Evolutionary conservation across 2,888 invertebrate genomes (phyloP).

Genomic region (Lasioglossum lativentre): DNA sequence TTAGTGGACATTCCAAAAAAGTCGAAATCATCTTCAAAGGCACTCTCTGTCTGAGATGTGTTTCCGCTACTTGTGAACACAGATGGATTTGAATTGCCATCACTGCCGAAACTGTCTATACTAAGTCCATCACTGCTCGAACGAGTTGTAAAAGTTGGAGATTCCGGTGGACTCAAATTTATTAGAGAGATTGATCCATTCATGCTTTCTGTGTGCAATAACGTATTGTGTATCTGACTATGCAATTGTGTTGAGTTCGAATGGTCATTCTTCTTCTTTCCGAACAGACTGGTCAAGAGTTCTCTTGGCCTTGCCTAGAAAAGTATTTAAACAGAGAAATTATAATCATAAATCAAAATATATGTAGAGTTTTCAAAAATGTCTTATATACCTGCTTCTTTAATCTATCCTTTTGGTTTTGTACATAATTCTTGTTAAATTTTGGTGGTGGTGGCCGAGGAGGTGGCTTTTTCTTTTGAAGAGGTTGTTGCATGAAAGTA

Average conservation of each 20-base stretch:
- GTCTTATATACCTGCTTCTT: conserved; percentile 77
- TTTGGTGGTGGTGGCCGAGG: conserved; percentile 91
- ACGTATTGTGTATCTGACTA: conserved; percentile 35
- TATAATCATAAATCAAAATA: not conserved
- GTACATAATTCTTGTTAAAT: conserved; percentile 77
- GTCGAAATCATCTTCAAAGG: conserved; percentile 94
- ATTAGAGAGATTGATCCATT: conserved; percentile 86
- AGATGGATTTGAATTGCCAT: conserved; percentile 88
- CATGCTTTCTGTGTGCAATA: conserved; percentile 65
- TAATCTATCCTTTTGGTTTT: conserved; percentile 76
- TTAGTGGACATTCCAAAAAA: conserved; percentile 87
- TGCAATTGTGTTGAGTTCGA: conserved; percentile 23
- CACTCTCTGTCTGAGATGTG: conserved; percentile 91
- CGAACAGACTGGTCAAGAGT: conserved; percentile 79
- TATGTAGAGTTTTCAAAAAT: not conserved
- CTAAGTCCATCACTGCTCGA: conserved; percentile 91
- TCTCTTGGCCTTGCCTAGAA: conserved; percentile 80
- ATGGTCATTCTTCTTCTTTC: conserved; percentile 68
- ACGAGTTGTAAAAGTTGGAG: conserved; percentile 90
- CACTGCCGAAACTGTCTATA: conserved; percentile 91
- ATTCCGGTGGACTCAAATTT: conserved; percentile 91
- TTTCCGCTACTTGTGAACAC: conserved; percentile 87
- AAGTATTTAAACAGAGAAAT: conserved; percentile 22
- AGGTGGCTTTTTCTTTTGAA: conserved; percentile 89
- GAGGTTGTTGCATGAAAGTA: conserved; percentile 85